These are phyloP conservation scores for Bufo gargarizans DNA, from an alignment of 2,113 vertebrate species.

Conservation along the genomic window DNA sequence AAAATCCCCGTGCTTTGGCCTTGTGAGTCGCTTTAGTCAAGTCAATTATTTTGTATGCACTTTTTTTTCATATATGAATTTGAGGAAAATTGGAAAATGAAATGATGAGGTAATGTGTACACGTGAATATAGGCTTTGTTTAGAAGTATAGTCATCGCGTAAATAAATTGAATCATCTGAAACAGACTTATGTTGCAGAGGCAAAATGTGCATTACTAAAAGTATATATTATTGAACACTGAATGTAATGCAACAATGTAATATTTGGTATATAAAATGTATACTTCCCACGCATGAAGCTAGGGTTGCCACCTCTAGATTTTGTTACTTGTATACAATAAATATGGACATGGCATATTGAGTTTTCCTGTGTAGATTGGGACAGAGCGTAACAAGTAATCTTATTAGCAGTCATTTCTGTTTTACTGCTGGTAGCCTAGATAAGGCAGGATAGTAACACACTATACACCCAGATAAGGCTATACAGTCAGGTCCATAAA, in stretches of 20 bases:
- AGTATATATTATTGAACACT: too few species aligned
- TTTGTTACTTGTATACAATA: too few species aligned
- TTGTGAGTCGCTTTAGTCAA: conserved; percentile 54
- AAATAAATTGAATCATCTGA: conserved; percentile 15
- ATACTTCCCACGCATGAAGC: not conserved
- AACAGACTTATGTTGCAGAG: not conserved
- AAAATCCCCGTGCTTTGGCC: not conserved
- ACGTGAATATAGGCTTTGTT: not conserved
- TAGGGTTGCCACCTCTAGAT: too few species aligned
- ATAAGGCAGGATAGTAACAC: too few species aligned
- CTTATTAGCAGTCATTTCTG: not conserved
- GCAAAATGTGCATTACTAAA: too few species aligned
- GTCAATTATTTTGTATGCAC: conserved; percentile 65
- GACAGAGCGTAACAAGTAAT: too few species aligned
- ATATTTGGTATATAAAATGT: not conserved
- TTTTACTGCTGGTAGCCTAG: not conserved
- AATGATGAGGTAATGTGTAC: conserved; percentile 9
- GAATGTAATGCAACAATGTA: not conserved
- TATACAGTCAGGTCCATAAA: too few species aligned
- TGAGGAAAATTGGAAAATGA: conserved; percentile 38
- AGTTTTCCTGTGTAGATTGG: too few species aligned
- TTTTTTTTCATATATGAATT: conserved; percentile 33
- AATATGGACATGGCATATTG: too few species aligned
- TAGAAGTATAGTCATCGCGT: not conserved
- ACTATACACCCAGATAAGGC: too few species aligned